phyloP scores from a whole-genome alignment of 2,113 vertebrate species.

The Pungitius pungitius region DNA sequence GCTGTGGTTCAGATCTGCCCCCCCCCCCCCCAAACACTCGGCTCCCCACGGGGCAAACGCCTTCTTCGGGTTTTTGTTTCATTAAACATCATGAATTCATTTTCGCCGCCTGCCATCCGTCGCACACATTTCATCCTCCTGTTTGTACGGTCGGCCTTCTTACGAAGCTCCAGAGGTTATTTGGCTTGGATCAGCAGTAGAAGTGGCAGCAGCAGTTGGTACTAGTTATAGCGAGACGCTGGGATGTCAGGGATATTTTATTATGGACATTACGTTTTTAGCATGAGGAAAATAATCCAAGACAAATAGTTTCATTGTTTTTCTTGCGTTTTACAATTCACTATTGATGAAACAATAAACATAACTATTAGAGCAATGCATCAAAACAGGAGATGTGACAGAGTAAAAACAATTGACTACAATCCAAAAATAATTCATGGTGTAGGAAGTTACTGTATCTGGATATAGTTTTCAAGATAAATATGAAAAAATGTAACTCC shows the following conservation, averaged over 20 bases:
- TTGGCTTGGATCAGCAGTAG: not conserved
- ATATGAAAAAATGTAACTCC: not conserved
- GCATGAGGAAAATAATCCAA: not conserved
- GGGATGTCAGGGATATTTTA: not conserved
- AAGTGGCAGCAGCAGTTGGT: conserved; percentile 7
- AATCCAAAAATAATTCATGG: not conserved
- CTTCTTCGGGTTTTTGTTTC: conserved; percentile 42
- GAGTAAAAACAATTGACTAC: not conserved
- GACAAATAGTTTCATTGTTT: not conserved
- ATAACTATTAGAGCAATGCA: not conserved
- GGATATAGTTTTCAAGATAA: not conserved
- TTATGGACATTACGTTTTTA: not conserved
- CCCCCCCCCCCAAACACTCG: conserved; percentile 54
- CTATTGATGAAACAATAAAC: not conserved
- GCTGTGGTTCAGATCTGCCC: conserved; percentile 50
- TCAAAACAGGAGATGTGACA: not conserved
- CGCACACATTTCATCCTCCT: conserved; percentile 8
- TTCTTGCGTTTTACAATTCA: not conserved
- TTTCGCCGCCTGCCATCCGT: conserved; percentile 11
- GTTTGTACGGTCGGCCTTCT: conserved; percentile 3
- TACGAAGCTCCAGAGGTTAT: not conserved
- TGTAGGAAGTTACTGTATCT: not conserved
- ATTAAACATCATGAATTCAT: conserved; percentile 37
- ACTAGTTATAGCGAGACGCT: not conserved
- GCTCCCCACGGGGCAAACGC: conserved; percentile 30